Conservation (phyloP, 2,888 invertebrate genomes). For the Sinopyrophorus schimmeli region DNA sequence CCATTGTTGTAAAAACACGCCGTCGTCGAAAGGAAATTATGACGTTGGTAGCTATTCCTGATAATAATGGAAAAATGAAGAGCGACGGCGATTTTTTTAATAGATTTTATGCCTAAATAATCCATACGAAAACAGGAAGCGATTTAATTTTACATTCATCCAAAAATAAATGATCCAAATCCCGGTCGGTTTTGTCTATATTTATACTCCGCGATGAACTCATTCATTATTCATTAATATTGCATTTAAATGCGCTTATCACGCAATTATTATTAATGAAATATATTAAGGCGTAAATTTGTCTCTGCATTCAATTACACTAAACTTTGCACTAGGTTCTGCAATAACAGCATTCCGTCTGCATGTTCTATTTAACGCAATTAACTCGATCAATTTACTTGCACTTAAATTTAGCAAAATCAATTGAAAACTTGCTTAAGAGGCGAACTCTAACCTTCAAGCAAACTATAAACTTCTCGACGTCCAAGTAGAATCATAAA, state of each 20-base stretch:
- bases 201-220: slow-evolving; percentile 2
- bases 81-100: slow-evolving; percentile 13
- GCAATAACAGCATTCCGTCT: slow-evolving; percentile 8
- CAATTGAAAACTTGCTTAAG: slow-evolving; percentile 6
- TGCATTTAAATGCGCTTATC: slow-evolving; percentile 2
- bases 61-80: slow-evolving; percentile 15
- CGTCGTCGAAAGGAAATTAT: slow-evolving; percentile 29
- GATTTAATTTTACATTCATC: no score
- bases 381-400: slow-evolving; percentile 4
- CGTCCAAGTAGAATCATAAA: slow-evolving; percentile 17
- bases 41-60: slow-evolving; percentile 27
- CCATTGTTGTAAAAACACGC: slow-evolving; percentile 29
- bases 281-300: slow-evolving; percentile 6
- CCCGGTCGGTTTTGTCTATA: background rate
- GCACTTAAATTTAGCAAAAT: slow-evolving; percentile 2
- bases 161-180: background rate
- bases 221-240: slow-evolving; percentile 8
- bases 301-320: slow-evolving; percentile 6
- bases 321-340: slow-evolving; percentile 4
- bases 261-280: slow-evolving; percentile 9
- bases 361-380: slow-evolving; percentile 1
- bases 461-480: slow-evolving; percentile 12
- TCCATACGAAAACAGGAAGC: no score
- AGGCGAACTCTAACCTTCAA: slow-evolving; percentile 2
- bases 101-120: no score